phyloP scores from a whole-genome alignment of 30 jellyfish, hydroid and myxozoan genomes.

The Haliclystus octoradiatus region DNA sequence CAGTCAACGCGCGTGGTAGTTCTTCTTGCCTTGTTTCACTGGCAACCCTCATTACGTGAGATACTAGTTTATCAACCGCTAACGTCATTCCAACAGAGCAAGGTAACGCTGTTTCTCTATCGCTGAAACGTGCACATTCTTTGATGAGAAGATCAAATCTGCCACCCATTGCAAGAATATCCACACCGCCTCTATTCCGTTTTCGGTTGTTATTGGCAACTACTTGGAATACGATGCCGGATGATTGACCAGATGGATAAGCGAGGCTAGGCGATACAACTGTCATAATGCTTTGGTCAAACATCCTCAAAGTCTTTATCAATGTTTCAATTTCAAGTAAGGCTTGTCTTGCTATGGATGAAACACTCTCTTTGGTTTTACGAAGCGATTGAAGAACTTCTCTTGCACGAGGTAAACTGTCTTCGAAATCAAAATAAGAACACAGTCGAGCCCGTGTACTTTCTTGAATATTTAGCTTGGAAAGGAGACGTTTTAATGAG shows the following conservation, averaged over 20 bases:
- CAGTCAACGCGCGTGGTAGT: conserved; percentile 12
- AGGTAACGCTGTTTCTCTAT: conserved; percentile 30
- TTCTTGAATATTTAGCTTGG: conserved; percentile 38
- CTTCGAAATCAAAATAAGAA: conserved; percentile 42
- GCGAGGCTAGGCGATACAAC: conserved; percentile 42
- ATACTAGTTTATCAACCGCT: conserved; percentile 70
- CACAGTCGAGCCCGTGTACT: conserved; percentile 30
- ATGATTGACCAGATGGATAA: conserved; percentile 31
- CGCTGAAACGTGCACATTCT: conserved; percentile 27
- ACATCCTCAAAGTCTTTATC: conserved; percentile 14
- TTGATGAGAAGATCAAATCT: conserved; percentile 56
- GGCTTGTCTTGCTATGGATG: conserved; percentile 62
- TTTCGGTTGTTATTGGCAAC: conserved; percentile 73
- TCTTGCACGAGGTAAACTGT: conserved; percentile 44
- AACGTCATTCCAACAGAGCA: conserved; percentile 76
- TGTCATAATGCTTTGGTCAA: conserved; percentile 42
- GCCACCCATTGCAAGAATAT: conserved; percentile 86
- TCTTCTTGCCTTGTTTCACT: conserved; percentile 14
- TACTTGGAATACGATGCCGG: conserved; percentile 66
- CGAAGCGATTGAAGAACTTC: conserved; percentile 54
- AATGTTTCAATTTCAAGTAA: conserved; percentile 40
- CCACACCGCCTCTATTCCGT: conserved; percentile 61
- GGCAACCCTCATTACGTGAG: conserved; percentile 16
- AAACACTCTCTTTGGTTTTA: conserved; percentile 42
- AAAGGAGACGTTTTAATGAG: conserved; percentile 15